A percentile compares a stretch with the other conserved stretches of the same genome.
phyloP scores from a whole-genome alignment of 2,113 vertebrate species.

The Australoheros scitulus region DNA sequence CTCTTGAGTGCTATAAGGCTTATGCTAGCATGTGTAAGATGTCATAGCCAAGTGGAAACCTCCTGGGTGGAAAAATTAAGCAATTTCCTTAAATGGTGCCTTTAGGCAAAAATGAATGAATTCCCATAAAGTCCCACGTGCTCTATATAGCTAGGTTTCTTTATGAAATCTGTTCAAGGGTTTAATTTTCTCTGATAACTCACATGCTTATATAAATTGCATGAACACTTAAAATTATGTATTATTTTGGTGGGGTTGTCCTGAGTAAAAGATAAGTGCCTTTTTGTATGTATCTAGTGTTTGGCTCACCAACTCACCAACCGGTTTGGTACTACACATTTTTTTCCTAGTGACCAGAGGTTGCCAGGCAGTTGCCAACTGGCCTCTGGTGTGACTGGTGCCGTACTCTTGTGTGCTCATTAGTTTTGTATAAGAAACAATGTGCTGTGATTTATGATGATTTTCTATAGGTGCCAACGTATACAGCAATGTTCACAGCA shows the following conservation, averaged over 20 bases:
- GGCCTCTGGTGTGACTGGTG: background rate
- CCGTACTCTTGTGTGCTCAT: background rate
- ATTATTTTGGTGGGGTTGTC: background rate
- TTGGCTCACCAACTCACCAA: background rate
- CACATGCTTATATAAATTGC: background rate
- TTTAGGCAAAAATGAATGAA: background rate
- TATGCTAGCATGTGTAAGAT: background rate
- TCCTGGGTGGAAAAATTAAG: too few species aligned
- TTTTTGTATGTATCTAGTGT: background rate
- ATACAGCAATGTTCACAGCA: conserved; percentile 12
- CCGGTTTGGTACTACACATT: background rate
- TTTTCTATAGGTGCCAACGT: background rate
- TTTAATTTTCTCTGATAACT: background rate
- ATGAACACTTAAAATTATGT: background rate
- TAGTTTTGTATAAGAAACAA: background rate
- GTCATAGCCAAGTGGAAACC: background rate
- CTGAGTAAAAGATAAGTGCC: background rate
- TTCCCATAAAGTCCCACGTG: background rate
- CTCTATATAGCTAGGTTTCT: background rate
- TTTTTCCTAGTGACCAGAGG: background rate
- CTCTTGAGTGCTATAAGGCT: background rate
- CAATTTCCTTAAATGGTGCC: background rate
- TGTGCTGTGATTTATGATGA: background rate
- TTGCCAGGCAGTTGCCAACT: background rate
- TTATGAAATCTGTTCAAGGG: background rate